Base-by-base conservation (phyloP, 2,888 invertebrate species). In the Cataglyphis cursor region DNA sequence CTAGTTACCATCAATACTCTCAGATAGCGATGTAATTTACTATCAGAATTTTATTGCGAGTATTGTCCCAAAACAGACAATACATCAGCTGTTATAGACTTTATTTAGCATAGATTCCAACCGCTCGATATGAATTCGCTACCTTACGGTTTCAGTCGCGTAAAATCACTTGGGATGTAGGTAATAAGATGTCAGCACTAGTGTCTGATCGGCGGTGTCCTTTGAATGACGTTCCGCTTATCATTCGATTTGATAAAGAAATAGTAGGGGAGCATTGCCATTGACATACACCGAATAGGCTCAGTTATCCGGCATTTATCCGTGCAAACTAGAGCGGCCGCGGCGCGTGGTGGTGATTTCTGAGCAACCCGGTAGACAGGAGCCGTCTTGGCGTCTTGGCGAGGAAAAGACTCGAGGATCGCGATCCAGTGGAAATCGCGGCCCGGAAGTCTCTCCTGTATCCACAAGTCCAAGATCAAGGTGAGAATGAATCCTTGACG, bases 301-400 rank as follows among this genome's bases (percentile, higher is more conserved):
- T 92, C 93, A 94, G 94, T 94, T 93, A 94, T 93, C 91, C 91
- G 93, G 93, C 91, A 93, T 92, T 93, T 94, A 94, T 93, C 92
- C 93, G 90, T 88, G 89, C 91, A 92, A 92, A 92, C 88, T 91
- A 84, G 91, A 92, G 89, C 89, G 92, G 86, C 87, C 89, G 83
- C 85, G 70, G 85, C 85, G 90, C 85, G 75, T 75, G 62, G 75
- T 75, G 62, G 87, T 80, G 83, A 82, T 83, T 91, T 88, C 87
- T 64, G n/a, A 78, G 66, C 72, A 72, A 73, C 81, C 68, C 75
- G 85, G 35, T 64, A 59, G 59, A 57, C 83, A 68, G 83, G 82
- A 62, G 54, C 73, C 81, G 87, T 81, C 68, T 61, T 28, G n/a
- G 64, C 81, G 81, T 28, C 28, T 28, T 28, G 82, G 73, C 57